A percentile compares a stretch with the other conserved stretches of the same genome.
These are phyloP conservation scores for Piscicola geometra DNA, from an alignment of 2,888 invertebrate genomes.

Conservation along the genomic window DNA sequence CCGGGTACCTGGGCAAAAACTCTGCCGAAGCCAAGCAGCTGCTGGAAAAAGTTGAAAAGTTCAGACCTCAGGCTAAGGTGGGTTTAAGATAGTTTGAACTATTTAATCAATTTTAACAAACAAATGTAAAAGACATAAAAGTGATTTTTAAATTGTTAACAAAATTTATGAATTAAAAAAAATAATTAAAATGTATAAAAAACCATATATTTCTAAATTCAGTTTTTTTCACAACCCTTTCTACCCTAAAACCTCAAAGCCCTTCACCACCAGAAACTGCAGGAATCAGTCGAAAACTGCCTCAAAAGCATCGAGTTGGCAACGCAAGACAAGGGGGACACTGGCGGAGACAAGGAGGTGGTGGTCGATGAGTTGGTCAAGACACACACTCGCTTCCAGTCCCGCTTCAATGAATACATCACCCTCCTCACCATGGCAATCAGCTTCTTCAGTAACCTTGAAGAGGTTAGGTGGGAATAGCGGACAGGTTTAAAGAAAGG, in stretches of 20 bases:
- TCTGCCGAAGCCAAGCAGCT: constrained; percentile 48
- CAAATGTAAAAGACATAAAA: no score
- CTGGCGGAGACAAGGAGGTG: constrained; percentile 60
- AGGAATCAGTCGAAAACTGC: constrained; percentile 63
- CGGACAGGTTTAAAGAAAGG: not conserved
- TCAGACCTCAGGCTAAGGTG: constrained; percentile 51
- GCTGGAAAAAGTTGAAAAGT: constrained; percentile 49
- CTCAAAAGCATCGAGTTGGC: constrained; percentile 66
- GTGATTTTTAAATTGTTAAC: no score
- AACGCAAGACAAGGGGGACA: constrained; percentile 62
- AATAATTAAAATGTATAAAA: not conserved
- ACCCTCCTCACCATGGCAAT: constrained; percentile 67
- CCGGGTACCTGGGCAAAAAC: constrained; percentile 49
- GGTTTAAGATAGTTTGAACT: no score
- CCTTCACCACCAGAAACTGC: constrained; percentile 49
- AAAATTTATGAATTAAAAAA: not conserved
- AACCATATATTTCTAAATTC: no score
- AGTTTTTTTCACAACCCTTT: not conserved
- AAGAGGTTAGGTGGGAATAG: constrained; percentile 56
- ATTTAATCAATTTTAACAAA: no score
- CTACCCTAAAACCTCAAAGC: not conserved
- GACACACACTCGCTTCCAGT: constrained; percentile 65
- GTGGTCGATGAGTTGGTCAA: constrained; percentile 65
- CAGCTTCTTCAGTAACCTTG: constrained; percentile 67
- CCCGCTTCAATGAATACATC: constrained; percentile 69